Percentiles rank a stretch among this genome's conserved stretches.
phyloP scores from a whole-genome alignment of 2,888 invertebrate genomes.

The Sympetrum striolatum region DNA sequence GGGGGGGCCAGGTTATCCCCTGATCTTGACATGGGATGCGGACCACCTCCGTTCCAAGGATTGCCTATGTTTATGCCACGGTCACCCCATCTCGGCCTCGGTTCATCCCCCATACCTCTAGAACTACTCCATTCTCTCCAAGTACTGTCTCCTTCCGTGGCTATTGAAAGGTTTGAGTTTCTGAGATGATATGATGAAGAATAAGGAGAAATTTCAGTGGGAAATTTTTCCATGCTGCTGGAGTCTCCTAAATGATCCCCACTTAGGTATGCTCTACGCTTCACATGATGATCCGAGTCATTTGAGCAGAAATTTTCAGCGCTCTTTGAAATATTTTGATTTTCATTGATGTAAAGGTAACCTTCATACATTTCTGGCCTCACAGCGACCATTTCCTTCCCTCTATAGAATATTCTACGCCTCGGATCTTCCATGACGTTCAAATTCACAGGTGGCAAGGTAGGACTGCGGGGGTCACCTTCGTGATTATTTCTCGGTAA shows the following conservation, averaged over 20 bases:
- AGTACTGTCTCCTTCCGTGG: constrained; percentile 10
- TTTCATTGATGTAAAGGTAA: background rate
- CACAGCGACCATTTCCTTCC: background rate
- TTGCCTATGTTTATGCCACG: constrained; percentile 71
- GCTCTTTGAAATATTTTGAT: background rate
- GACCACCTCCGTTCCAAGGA: constrained; percentile 67
- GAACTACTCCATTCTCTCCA: constrained; percentile 61
- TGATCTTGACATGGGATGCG: constrained; percentile 56
- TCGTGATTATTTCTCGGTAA: background rate
- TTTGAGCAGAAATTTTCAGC: constrained; percentile 10
- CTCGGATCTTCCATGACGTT: background rate
- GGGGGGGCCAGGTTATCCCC: background rate
- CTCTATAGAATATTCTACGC: background rate
- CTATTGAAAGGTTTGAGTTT: constrained; percentile 10
- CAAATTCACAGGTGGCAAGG: background rate
- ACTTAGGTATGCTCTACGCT: background rate
- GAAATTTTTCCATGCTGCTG: background rate
- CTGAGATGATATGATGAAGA: constrained; percentile 2
- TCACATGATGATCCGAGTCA: background rate
- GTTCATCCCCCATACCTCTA: constrained; percentile 64
- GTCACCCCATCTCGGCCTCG: constrained; percentile 76
- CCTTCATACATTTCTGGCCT: background rate
- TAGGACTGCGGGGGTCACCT: background rate
- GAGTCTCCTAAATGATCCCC: background rate
- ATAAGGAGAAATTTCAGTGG: background rate